phyloP scores from a whole-genome alignment of 2,888 invertebrate species.

The Hypomecis atomaria region DNA sequence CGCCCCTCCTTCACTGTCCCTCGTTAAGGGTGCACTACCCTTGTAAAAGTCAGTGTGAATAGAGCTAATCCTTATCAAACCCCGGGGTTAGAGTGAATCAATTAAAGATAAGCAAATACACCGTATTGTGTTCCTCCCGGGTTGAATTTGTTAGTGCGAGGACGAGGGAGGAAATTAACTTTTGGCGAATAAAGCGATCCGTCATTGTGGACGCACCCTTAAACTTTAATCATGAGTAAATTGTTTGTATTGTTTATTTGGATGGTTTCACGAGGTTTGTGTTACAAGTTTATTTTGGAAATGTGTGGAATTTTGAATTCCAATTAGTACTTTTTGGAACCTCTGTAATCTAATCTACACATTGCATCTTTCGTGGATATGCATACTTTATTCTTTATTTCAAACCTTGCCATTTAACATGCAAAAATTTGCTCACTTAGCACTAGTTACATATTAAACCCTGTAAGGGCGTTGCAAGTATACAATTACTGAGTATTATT shows the following conservation, averaged over 20 bases:
- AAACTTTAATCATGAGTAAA: constrained; percentile 59
- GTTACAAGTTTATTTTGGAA: constrained; percentile 7
- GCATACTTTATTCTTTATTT: no score
- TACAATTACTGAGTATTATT: no score
- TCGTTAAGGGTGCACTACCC: constrained; percentile 79
- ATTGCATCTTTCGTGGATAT: no score
- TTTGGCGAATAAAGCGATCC: constrained; percentile 74
- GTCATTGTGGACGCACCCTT: constrained; percentile 70
- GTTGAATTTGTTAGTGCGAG: constrained; percentile 75
- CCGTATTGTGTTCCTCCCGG: constrained; percentile 67
- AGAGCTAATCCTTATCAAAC: constrained; percentile 81
- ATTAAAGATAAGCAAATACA: constrained; percentile 85
- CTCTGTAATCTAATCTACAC: no score
- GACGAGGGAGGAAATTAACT: constrained; percentile 77
- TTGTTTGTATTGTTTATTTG: constrained; percentile 58
- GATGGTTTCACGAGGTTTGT: constrained; percentile 21
- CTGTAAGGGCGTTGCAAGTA: no score
- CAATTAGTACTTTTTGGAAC: not conserved
- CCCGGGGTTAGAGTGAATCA: constrained; percentile 80
- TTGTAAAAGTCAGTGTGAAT: constrained; percentile 84
- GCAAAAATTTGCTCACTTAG: no score
- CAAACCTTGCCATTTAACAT: no score
- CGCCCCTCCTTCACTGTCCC: constrained; percentile 57
- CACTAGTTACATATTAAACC: no score
- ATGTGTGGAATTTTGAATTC: not conserved